Evolutionary conservation across 2,888 invertebrate species (phyloP).

Genomic region (Glyphotaelius pellucidus): DNA sequence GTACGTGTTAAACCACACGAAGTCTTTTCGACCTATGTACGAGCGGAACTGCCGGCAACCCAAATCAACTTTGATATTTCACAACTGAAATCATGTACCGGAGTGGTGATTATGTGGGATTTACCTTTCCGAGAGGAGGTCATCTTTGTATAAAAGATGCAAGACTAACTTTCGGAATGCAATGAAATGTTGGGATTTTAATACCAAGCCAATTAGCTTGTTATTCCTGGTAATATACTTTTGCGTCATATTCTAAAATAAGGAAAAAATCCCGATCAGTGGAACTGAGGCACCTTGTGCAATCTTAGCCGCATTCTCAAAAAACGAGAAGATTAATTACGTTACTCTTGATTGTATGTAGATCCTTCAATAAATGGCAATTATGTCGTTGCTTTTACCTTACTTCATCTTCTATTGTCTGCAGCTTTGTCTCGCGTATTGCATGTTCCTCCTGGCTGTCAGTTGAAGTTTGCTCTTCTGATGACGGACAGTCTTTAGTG

Average conservation of each 20-base stretch:
- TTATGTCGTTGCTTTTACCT: not conserved
- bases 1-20: not conserved
- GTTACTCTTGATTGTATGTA: too few relatives aligned
- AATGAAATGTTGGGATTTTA: not conserved
- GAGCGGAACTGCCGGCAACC: not conserved
- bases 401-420: not conserved
- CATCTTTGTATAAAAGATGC: not conserved
- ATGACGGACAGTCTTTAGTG: not conserved
- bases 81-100: not conserved
- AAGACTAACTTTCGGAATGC: not conserved
- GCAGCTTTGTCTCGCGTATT: not conserved
- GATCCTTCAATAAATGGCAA: not conserved
- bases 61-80: not conserved
- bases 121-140: not conserved
- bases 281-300: too few relatives aligned
- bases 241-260: not conserved
- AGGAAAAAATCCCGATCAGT: too few relatives aligned
- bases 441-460: not conserved
- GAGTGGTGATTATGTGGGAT: not conserved
- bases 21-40: not conserved
- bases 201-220: not conserved
- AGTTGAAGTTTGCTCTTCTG: not conserved
- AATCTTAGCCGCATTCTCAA: not conserved
- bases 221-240: not conserved
- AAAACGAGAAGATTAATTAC: not conserved